Conservation (phyloP, 2,888 invertebrate species). For the Rutpela maculata region DNA sequence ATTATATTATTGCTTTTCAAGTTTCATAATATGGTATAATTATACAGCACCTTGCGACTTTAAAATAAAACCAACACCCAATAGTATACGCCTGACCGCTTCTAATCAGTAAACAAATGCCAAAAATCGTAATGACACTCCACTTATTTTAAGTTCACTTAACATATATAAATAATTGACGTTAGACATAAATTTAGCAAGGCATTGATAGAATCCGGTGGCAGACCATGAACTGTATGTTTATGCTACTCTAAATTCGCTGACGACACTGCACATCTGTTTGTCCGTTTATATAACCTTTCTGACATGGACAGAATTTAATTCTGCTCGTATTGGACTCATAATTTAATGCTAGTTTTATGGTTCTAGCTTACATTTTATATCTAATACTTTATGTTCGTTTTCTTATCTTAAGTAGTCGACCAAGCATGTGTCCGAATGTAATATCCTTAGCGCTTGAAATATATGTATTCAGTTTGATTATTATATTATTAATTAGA, state of each 20-base stretch:
- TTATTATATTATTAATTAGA: too few species aligned
- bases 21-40: too few species aligned
- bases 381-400: not conserved
- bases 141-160: conserved; percentile 20
- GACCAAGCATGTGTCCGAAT: too few species aligned
- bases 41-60: too few species aligned
- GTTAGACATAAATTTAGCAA: conserved; percentile 27
- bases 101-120: not conserved
- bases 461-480: too few species aligned
- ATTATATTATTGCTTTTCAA: too few species aligned
- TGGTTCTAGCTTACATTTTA: not conserved
- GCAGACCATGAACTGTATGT: conserved; percentile 24
- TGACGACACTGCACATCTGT: conserved; percentile 34
- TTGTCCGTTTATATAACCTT: conserved; percentile 27
- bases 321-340: not conserved
- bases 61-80: too few species aligned
- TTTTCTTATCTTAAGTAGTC: too few species aligned
- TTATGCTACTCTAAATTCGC: conserved; percentile 13
- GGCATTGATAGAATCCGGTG: conserved; percentile 12
- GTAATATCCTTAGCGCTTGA: too few species aligned
- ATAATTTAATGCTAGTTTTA: not conserved
- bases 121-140: conserved; percentile 10
- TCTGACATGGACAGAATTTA: conserved; percentile 8
- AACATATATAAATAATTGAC: conserved; percentile 23
- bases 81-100: conserved; percentile 8